Percentiles rank a stretch among this genome's conserved stretches.
phyloP scores from a whole-genome alignment of 2,797 vertebrate genomes.

The Schizopygopsis pylzovi region DNA sequence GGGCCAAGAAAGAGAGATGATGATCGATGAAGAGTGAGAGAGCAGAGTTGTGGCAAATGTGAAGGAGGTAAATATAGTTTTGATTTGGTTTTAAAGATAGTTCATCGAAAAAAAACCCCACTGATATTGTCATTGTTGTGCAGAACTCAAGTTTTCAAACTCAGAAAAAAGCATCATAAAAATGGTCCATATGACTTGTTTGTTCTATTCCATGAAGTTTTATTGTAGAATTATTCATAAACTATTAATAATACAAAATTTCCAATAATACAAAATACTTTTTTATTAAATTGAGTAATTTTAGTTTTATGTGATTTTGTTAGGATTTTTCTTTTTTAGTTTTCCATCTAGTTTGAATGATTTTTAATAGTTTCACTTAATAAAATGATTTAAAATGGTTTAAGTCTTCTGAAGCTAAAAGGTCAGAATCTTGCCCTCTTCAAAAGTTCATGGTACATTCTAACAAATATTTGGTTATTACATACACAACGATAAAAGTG shows the following conservation, averaged over 20 bases:
- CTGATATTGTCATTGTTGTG: neutral
- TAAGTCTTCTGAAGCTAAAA: neutral
- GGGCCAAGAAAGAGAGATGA: conserved; percentile 67
- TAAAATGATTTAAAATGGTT: neutral
- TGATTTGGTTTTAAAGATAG: neutral
- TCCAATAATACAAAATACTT: no score
- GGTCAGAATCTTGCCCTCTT: neutral
- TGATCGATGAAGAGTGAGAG: conserved; percentile 80
- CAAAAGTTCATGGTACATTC: neutral
- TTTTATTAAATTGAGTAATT: no score
- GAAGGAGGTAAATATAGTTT: neutral
- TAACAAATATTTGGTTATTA: neutral
- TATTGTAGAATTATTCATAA: neutral
- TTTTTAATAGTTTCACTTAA: neutral
- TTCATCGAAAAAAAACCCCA: neutral
- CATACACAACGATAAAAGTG: neutral
- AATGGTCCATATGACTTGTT: neutral
- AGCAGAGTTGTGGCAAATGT: neutral
- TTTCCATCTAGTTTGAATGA: neutral
- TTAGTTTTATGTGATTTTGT: no score
- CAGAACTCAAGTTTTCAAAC: neutral
- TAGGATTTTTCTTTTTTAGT: no score
- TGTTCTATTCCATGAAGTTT: neutral
- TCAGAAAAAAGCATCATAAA: neutral
- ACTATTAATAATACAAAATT: no score